Conservation (phyloP, 2,797 vertebrate species). For the Spondyliosoma cantharus region DNA sequence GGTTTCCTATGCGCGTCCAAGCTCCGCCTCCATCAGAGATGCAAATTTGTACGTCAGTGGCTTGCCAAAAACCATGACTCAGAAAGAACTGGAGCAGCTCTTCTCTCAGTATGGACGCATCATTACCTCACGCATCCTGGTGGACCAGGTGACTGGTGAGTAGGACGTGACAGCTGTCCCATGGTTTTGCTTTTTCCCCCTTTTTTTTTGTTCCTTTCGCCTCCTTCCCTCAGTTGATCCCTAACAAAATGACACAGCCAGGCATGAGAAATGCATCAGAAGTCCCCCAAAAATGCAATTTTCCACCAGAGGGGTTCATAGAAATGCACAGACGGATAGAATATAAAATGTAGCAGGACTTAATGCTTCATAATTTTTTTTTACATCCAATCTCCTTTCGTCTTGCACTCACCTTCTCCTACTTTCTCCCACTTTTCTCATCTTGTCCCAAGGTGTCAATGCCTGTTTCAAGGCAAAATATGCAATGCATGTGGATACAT, state of each 20-base stretch:
- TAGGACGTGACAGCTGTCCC: slow-evolving; percentile 50
- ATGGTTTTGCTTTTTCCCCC: background rate
- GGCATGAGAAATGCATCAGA: slow-evolving; percentile 77
- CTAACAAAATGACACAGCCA: slow-evolving; percentile 50
- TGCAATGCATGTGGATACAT: slow-evolving; percentile 85
- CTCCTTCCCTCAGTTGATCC: slow-evolving; percentile 1
- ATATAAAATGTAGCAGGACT: slow-evolving; percentile 76
- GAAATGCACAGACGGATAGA: slow-evolving; percentile 86
- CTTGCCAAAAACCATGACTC: slow-evolving; percentile 97
- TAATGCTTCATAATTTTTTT: slow-evolving; percentile 77
- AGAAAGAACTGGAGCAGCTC: slow-evolving; percentile 97
- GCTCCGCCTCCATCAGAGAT: slow-evolving; percentile 98
- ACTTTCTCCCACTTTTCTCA: slow-evolving; percentile 40
- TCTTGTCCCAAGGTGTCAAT: slow-evolving; percentile 79
- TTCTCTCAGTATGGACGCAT: slow-evolving; percentile 98
- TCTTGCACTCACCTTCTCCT: slow-evolving; percentile 44
- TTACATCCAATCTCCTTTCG: slow-evolving; percentile 47
- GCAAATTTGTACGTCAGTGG: slow-evolving; percentile 98
- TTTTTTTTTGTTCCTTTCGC: background rate
- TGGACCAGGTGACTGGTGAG: slow-evolving; percentile 99
- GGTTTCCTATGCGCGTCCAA: slow-evolving; percentile 98
- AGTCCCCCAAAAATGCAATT: slow-evolving; percentile 84
- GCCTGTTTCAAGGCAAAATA: slow-evolving; percentile 84
- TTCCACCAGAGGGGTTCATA: slow-evolving; percentile 85
- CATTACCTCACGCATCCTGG: slow-evolving; percentile 98